Evolutionary conservation across 2,797 vertebrate species (phyloP).

Genomic region (Acrossocheilus wenchowensis): DNA sequence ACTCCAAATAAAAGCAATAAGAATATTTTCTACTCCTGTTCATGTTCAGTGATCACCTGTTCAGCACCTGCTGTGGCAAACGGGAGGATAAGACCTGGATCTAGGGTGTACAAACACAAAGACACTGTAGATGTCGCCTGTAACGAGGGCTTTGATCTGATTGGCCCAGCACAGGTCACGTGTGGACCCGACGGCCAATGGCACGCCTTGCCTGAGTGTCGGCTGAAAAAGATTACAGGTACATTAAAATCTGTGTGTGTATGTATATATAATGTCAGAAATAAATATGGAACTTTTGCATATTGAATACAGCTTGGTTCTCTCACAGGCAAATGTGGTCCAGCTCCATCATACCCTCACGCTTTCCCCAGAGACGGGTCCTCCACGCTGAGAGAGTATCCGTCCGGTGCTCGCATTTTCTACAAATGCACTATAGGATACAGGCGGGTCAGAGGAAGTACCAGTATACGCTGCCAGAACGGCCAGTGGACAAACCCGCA

Average conservation of each 20-base stretch:
- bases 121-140: constrained; percentile 3
- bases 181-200: constrained; percentile 44
- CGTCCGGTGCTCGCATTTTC: constrained; percentile 46
- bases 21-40: background rate
- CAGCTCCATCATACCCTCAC: constrained; percentile 45
- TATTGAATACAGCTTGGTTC: background rate
- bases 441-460: constrained; percentile 48
- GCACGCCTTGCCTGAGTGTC: constrained; percentile 28
- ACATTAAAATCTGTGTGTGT: background rate
- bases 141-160: background rate
- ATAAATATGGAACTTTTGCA: background rate
- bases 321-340: constrained; percentile 61
- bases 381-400: constrained; percentile 44
- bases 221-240: background rate
- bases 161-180: background rate
- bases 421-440: constrained; percentile 69
- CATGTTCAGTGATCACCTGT: constrained; percentile 26
- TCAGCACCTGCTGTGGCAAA: background rate
- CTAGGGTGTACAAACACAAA: background rate
- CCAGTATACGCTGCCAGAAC: constrained; percentile 53
- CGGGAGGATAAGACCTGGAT: background rate
- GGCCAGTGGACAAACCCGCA: constrained; percentile 66
- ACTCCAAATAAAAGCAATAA: background rate
- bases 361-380: constrained; percentile 47
- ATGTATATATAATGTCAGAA: background rate